A percentile compares a stretch with the other conserved stretches of the same genome.
Conservation (phyloP, 2,888 invertebrate genomes). For the Icerya purchasi region DNA sequence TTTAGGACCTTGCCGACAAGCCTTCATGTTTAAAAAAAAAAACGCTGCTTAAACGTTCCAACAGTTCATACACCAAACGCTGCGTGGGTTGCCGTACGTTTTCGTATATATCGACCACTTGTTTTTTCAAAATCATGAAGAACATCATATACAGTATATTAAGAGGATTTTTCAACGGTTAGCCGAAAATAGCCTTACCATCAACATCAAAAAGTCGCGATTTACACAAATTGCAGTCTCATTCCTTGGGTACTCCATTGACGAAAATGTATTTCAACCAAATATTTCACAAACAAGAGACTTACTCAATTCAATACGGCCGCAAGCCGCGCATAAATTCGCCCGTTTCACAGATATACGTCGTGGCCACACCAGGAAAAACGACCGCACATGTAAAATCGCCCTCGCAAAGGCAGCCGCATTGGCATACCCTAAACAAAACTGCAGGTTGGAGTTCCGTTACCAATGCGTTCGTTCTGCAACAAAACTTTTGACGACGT, state of each 20-base stretch:
- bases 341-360: conserved; percentile 7
- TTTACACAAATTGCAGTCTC: conserved; percentile 18
- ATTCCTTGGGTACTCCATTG: conserved; percentile 21
- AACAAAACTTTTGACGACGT: conserved; percentile 19
- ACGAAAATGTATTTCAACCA: conserved; percentile 21
- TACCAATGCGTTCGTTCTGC: conserved; percentile 25
- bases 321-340: conserved; percentile 13
- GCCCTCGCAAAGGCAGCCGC: conserved; percentile 21
- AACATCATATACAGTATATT: conserved; percentile 18
- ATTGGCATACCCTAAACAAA: conserved; percentile 21
- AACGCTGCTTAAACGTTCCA: no score
- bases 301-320: conserved; percentile 18
- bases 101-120: conserved; percentile 19
- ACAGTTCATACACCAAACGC: conserved; percentile 18
- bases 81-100: conserved; percentile 16
- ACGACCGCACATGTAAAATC: conserved; percentile 18
- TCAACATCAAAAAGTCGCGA: conserved; percentile 22
- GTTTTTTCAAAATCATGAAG: conserved; percentile 14
- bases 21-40: no score
- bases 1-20: no score
- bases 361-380: conserved; percentile 14
- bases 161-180: conserved; percentile 15
- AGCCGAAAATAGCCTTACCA: conserved; percentile 18
- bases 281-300: conserved; percentile 21
- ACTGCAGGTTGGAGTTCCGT: conserved; percentile 21